Percentiles rank a stretch among this genome's conserved stretches.
These are phyloP conservation scores for Mayetiola destructor DNA, from an alignment of 2,888 invertebrate species.

Conservation along the genomic window DNA sequence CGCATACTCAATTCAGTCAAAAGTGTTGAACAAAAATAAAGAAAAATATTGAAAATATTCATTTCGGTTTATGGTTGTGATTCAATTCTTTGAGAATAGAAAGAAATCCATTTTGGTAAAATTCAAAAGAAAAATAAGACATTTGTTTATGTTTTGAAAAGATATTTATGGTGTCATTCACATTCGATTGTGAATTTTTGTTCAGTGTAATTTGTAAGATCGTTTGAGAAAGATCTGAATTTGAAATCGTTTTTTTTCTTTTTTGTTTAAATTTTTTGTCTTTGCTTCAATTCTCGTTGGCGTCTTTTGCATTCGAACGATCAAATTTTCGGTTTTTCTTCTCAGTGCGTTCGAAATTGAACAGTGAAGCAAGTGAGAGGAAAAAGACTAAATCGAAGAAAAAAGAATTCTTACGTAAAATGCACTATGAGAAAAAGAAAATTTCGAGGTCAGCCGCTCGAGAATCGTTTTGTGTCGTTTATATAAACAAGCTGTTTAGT, in stretches of 20 bases:
- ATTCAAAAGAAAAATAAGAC: not conserved
- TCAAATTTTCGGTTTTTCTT: not conserved
- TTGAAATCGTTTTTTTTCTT: no score
- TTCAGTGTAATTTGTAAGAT: no score
- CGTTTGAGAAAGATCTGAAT: no score
- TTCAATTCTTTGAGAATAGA: not conserved
- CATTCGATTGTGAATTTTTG: no score
- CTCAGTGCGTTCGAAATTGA: not conserved
- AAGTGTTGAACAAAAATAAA: not conserved
- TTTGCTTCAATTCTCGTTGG: no score
- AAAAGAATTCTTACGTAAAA: not conserved
- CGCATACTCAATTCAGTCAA: not conserved
- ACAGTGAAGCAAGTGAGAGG: not conserved
- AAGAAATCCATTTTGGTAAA: not conserved
- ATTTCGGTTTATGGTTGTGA: not conserved
- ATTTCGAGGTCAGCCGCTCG: not conserved
- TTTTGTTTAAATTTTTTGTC: no score
- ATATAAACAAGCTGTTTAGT: no score
- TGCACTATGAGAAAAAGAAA: not conserved
- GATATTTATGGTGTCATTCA: no score
- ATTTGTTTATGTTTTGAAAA: not conserved
- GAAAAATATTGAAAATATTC: not conserved
- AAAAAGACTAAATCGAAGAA: no score
- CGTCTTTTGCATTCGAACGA: no score
- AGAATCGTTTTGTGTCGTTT: conserved; percentile 1